Evolutionary conservation across 2,888 invertebrate species (phyloP), one percentile per base, ranked within the genome.

Genomic region (Drosophila prolongata): DNA sequence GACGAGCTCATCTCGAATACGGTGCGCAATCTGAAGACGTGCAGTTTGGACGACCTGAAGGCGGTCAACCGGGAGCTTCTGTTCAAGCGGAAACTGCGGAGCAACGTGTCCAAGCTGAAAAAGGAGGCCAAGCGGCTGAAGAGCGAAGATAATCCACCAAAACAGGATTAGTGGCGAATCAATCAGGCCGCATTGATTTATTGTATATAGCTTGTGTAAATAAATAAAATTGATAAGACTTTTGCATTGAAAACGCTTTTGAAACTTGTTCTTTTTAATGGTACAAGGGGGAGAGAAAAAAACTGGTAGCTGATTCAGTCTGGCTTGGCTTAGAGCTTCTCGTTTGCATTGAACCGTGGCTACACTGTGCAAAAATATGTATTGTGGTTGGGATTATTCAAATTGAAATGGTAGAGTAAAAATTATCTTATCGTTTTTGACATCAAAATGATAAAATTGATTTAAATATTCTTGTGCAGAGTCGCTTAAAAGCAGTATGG

Each of bases 341-440:
- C 68, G 84, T 86, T 85, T 86, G 86, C 85, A 88, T 88, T 86
- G 88, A 86, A 75, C 79, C 68, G 69, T 68, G 79, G 67, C 72
- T 77, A 8, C 49, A 49, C 49, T 35, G 9, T 1, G 5, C 16
- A 11, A 47, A 30, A 5, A 3, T 10, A 14, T 13, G 10, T 0
- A 30, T 30, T 6, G 6, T 9, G 8, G 30, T 0, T 8, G 2
- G 2, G 8, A 30, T 30, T 30, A 8, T 30, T 30, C 2, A 30
- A 30, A 30, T 30, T 9, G 8, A 30, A 30, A 30, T 27, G 27
- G 0, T 27, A 27, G 8, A 1, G 27, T 19, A 1, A 19, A 19
- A 19, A 19, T 19, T 19, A 19, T 19, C 19, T 19, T 19, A 19
- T 19, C n/a, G n/a, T n/a, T n/a, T n/a, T n/a, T n/a, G n/a, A 19